Percentiles rank a stretch among this genome's conserved stretches.
phyloP scores from a whole-genome alignment of 1,140 invertebrate species.

The Anastrepha obliqua region DNA sequence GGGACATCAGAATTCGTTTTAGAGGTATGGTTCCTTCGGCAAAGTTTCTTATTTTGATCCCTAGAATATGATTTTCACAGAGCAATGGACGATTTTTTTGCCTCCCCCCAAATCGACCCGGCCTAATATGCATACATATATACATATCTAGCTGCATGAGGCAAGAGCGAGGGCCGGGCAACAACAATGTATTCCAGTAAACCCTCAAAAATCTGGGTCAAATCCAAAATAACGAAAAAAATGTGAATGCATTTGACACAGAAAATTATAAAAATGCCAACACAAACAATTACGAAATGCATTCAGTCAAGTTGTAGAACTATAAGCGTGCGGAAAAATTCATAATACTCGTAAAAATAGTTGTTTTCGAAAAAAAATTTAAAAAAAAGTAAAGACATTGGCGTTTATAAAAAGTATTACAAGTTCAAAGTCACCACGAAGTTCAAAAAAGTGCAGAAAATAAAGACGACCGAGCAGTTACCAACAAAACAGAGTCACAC shows the following conservation, averaged over 20 bases:
- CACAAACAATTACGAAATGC: background rate
- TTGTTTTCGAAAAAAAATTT: slow-evolving; percentile 1
- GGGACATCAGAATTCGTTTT: too few relatives aligned
- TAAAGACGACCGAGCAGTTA: background rate
- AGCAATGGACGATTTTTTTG: too few relatives aligned
- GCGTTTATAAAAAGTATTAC: slow-evolving; percentile 38
- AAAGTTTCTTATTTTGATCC: too few relatives aligned
- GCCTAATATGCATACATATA: too few relatives aligned
- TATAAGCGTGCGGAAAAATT: background rate
- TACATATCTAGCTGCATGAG: background rate
- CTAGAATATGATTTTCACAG: too few relatives aligned
- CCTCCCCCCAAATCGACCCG: too few relatives aligned
- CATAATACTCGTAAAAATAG: background rate
- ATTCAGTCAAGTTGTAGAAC: slow-evolving; percentile 8
- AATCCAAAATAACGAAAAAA: background rate
- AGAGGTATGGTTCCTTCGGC: too few relatives aligned
- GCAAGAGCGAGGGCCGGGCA: background rate
- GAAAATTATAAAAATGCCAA: slow-evolving; percentile 27
- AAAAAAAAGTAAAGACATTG: background rate
- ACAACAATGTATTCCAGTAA: background rate
- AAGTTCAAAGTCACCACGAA: slow-evolving; percentile 32
- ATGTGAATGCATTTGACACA: background rate
- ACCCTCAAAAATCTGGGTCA: slow-evolving; percentile 43
- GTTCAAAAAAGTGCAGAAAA: background rate
- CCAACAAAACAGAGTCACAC: background rate